phyloP scores from a whole-genome alignment of 2,113 vertebrate species.

The Andinoacara biseriatus region DNA sequence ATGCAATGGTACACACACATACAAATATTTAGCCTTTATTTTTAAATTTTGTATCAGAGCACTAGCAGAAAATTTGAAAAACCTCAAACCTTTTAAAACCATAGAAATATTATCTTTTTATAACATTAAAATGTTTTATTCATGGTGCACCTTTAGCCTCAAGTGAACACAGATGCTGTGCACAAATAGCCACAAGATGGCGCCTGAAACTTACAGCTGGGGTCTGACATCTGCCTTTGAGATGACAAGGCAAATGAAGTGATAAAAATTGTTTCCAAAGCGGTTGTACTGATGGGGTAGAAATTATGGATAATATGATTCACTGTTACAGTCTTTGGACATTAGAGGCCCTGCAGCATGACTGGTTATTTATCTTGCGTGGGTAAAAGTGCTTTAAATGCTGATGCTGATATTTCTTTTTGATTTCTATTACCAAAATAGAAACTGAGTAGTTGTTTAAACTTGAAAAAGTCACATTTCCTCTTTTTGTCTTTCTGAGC shows the following conservation, averaged over 20 bases:
- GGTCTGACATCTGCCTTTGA: constrained; percentile 2
- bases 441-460: neutral
- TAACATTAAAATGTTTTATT: neutral
- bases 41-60: neutral
- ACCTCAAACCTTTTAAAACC: neutral
- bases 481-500: neutral
- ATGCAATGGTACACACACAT: neutral
- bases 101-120: neutral
- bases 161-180: neutral
- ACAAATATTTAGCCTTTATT: neutral
- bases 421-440: neutral
- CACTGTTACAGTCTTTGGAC: neutral
- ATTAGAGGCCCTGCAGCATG: neutral
- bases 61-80: neutral
- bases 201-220: constrained; percentile 51
- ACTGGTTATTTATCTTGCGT: neutral
- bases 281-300: neutral
- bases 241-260: constrained; percentile 4
- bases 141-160: neutral
- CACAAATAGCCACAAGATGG: constrained; percentile 69
- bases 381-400: constrained; percentile 8
- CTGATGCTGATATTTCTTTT: neutral
- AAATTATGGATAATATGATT: constrained; percentile 29
- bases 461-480: neutral
- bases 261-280: constrained; percentile 10